Base-by-base conservation (phyloP, 2,797 vertebrate genomes). In the Malacoraja senta region DNA sequence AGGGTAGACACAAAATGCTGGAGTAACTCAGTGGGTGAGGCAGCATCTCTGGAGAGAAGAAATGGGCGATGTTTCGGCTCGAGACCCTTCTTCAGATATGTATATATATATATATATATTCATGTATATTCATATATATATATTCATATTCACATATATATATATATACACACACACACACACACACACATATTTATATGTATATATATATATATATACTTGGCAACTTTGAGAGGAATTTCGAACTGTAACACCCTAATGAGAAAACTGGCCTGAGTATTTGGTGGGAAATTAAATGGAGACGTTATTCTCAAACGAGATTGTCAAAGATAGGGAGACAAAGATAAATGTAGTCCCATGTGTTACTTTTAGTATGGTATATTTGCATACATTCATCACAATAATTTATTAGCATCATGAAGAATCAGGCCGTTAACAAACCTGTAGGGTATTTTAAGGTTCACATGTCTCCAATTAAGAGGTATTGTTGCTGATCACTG, bases 301-400 rank as follows among this genome's bases (percentile, higher is more conserved):
- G 44, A 61, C 58, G 26, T 12, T 12, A 61, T 6, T 24, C 32
- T 79, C 32, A 79, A 8, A 19, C 17, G 68, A 88, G 17, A 35
- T 68, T 32, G n/a, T 88, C 61, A 68, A 88, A 88, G 17, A 17
- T 7, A 32, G 17, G 8, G 15, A 88, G n/a, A 19, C 19, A 15
- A 88, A 88, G 17, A 24, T 88, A 88, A 68, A 35, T 68, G n/a
- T 88, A 19, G 8, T 8, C 61, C 32, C n/a, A 21, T 21, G 32
- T 88, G n/a, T 19, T 88, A 88, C 65, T 68, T 88, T 35, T 68
- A 88, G 77, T 78, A 35, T 78, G 32, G 77, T 78, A 32, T n/a
- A 68, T 68, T 88, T 68, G 8, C 84, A 35, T 10, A 19, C 61
- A 88, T 88, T 68, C 61, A 65, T 88, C 84, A 88, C 65, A 68